Conservation (phyloP, 2,113 vertebrate genomes). For the Oxyruncus cristatus region DNA sequence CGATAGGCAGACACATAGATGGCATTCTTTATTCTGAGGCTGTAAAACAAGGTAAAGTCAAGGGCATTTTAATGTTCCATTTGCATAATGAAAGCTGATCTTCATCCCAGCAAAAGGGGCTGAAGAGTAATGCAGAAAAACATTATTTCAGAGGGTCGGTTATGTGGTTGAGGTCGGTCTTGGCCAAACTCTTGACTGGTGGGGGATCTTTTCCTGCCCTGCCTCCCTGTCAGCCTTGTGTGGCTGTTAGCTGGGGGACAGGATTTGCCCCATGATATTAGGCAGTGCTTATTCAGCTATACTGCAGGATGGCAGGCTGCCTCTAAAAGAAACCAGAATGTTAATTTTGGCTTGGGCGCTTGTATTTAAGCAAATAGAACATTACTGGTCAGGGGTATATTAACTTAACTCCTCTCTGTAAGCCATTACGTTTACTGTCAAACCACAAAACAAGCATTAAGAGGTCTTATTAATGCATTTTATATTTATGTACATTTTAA, state of each 20-base stretch:
- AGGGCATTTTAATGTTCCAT: background rate
- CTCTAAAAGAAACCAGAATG: constrained; percentile 72
- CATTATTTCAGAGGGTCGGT: background rate
- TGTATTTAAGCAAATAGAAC: constrained; percentile 67
- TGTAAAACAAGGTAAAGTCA: background rate
- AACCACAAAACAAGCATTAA: constrained; percentile 71
- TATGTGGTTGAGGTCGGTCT: background rate
- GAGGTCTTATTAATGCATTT: constrained; percentile 65
- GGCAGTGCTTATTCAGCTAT: constrained; percentile 47
- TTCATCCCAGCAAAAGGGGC: background rate
- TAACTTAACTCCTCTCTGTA: constrained; percentile 66
- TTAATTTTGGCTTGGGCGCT: constrained; percentile 65
- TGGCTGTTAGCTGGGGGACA: background rate
- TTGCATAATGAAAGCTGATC: background rate
- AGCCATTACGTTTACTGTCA: constrained; percentile 69
- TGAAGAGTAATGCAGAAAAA: background rate
- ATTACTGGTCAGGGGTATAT: constrained; percentile 63
- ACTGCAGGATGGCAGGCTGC: constrained; percentile 39
- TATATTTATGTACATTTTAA: constrained; percentile 66
- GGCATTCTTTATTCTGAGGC: background rate
- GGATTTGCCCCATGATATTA: constrained; percentile 27
- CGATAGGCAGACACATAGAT: background rate
- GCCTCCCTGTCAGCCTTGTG: background rate
- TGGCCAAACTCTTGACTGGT: background rate
- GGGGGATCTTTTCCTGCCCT: background rate